Conservation (phyloP, 2,113 vertebrate genomes). For the Tiliqua scincoides region DNA sequence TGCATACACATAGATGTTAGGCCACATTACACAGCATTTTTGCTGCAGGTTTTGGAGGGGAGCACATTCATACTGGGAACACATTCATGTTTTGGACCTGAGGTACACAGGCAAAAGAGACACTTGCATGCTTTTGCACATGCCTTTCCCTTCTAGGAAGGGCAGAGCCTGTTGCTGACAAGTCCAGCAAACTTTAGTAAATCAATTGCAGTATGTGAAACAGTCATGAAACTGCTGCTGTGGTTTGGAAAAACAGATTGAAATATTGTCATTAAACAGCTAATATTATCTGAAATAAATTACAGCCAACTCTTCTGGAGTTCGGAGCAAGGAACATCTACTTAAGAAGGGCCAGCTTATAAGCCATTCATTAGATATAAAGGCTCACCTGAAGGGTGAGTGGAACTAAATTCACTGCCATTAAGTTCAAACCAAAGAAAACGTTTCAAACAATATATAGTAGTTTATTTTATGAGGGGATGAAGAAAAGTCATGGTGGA, state of each 20-base stretch:
- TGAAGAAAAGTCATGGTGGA: not conserved
- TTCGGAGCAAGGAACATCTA: not conserved
- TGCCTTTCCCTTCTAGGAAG: not conserved
- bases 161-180: not conserved
- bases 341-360: not conserved
- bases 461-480: not conserved
- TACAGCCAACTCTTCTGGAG: not conserved
- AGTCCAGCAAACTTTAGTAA: not conserved
- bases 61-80: no score
- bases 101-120: not conserved
- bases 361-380: conserved; percentile 21
- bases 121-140: not conserved
- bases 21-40: not conserved
- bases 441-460: not conserved
- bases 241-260: not conserved
- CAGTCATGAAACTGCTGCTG: fast-evolving
- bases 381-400: not conserved
- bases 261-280: not conserved
- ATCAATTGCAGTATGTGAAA: not conserved
- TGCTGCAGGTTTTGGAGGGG: not conserved
- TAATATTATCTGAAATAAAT: not conserved
- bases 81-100: not conserved
- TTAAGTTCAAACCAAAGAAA: not conserved
- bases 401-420: not conserved
- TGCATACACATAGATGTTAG: not conserved